These are phyloP conservation scores for Iselma pallidipennis DNA, from an alignment of 2,888 invertebrate genomes.

Conservation along the genomic window DNA sequence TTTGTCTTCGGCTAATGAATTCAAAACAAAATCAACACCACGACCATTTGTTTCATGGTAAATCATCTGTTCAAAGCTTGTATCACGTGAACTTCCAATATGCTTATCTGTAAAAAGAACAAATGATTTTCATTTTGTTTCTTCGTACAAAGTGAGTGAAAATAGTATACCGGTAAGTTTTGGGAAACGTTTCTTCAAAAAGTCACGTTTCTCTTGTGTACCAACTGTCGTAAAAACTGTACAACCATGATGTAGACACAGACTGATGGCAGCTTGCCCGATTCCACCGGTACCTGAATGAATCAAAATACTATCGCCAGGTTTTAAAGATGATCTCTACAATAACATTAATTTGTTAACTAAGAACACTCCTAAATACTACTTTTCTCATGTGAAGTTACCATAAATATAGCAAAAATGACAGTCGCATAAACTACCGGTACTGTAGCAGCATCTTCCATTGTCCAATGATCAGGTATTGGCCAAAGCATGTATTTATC, in stretches of 20 bases:
- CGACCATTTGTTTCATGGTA: conserved; percentile 77
- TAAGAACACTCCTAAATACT: too few relatives aligned
- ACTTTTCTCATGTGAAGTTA: conserved; percentile 31
- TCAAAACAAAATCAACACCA: conserved; percentile 89
- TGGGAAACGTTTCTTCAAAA: conserved; percentile 60
- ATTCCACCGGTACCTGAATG: too few relatives aligned
- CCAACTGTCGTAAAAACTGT: conserved; percentile 72
- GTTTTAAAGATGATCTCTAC: conserved; percentile 28
- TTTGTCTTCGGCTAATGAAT: conserved; percentile 90
- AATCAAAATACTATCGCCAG: conserved; percentile 54
- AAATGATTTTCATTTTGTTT: not conserved
- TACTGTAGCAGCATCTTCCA: conserved; percentile 64
- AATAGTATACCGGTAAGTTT: conserved; percentile 36
- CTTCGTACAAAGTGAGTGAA: too few relatives aligned
- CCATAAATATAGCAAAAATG: conserved; percentile 37
- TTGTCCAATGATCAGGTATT: conserved; percentile 59
- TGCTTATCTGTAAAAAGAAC: conserved; percentile 77
- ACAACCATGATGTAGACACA: conserved; percentile 66
- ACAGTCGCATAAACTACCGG: conserved; percentile 64
- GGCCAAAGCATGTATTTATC: conserved; percentile 57
- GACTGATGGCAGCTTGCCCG: conserved; percentile 73
- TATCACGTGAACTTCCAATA: too few relatives aligned
- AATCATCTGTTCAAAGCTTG: too few relatives aligned
- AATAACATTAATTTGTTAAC: not conserved
- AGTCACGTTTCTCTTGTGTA: conserved; percentile 65